Evolutionary conservation across 2,113 vertebrate genomes (phyloP), one percentile per base, ranked within the genome.

Genomic region (Nansenia antarctica): DNA sequence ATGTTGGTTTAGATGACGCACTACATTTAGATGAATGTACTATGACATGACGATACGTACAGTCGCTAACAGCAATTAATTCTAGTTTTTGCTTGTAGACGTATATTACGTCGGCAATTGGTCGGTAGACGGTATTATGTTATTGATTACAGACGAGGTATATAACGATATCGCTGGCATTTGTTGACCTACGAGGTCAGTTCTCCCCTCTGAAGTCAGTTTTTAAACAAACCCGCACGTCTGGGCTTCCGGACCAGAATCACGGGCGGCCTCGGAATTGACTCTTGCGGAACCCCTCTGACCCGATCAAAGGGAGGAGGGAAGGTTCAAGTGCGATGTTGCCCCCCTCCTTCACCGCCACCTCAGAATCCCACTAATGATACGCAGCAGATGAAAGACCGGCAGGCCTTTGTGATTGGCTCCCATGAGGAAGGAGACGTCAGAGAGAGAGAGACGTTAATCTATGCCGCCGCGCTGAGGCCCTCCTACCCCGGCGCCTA

Each of bases 381-480:
- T 86, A 91, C 86, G 81, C 89, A 92, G 90, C 91, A 95, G 89
- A 94, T 94, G 89, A 94, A 94, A 95, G 92, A 74, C n/a, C 52
- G 0, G 58, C n/a, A 65, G 78, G 18, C 78, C 77, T 86, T 85
- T 86, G 83, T 86, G 85, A 67, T 77, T 68, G 70, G 79, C 81
- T 74, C 80, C 74, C 72, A 55, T 71, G 77, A 84, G 72, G 39
- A 3, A 18, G 39, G 78, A 86, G 82, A 75, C 67, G 0, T 3
- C 12, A 18, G 39, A 15, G 55, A 61, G 80, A 78, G 72, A 84
- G 86, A 89, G 76, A 90, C 92, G 86, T 91, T 95, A 95, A 96
- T 96, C 76, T 94, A 96, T 95, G 93, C 93, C 11, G 63, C 70
- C 9, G 73, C 82, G 84, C 86, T 84, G 77, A n/a, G 81, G 82